Conservation (phyloP, 2,888 invertebrate species). For the Caenorhabditis virilis region DNA sequence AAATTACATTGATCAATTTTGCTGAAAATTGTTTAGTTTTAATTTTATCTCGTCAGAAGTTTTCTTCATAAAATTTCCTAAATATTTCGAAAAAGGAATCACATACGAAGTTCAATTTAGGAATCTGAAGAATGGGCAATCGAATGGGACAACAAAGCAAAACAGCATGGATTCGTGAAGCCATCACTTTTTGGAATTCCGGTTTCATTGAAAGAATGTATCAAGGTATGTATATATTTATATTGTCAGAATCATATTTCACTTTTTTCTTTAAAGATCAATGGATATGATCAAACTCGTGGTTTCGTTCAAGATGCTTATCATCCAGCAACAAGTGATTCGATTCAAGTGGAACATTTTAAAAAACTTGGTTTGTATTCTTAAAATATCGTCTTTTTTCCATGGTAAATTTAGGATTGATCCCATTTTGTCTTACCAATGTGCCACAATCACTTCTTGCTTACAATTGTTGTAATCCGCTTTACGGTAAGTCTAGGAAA, state of each 20-base stretch:
- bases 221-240: no score
- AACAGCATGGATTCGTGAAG: constrained; percentile 41
- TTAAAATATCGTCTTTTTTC: no score
- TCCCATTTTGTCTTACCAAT: constrained; percentile 72
- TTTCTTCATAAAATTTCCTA: no score
- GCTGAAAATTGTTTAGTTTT: no score
- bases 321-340: constrained; percentile 44
- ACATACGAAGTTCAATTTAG: no score
- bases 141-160: constrained; percentile 50
- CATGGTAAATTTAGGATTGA: no score
- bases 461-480: constrained; percentile 68
- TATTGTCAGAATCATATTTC: neutral
- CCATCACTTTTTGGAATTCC: constrained; percentile 63
- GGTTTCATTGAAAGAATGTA: constrained; percentile 61
- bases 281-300: constrained; percentile 58
- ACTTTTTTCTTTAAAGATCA: constrained; percentile 47
- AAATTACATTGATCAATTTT: no score
- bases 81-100: no score
- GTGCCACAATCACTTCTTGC: constrained; percentile 69
- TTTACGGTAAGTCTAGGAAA: no score
- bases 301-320: constrained; percentile 68
- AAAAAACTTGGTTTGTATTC: no score
- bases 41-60: no score
- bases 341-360: constrained; percentile 48
- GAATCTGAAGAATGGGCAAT: constrained; percentile 56